A percentile compares a stretch with the other conserved stretches of the same genome.
phyloP scores from a whole-genome alignment of 2,888 invertebrate genomes.

The Dryobota labecula region DNA sequence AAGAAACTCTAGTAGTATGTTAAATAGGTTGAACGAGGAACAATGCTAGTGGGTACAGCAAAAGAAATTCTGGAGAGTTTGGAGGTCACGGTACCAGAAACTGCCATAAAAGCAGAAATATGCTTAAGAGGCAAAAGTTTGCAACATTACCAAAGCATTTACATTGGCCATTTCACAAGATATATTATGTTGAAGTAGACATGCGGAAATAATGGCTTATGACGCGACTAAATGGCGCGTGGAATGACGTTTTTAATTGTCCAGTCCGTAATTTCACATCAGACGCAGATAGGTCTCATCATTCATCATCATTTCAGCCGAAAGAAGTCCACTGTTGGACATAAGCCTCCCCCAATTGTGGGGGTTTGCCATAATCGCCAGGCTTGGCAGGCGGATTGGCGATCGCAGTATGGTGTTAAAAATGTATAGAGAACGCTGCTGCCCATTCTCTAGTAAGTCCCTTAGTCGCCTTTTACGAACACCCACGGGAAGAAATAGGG shows the following conservation, averaged over 20 bases:
- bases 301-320: too few relatives aligned
- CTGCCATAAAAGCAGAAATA: not conserved
- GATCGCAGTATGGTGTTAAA: too few relatives aligned
- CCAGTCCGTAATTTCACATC: conserved; percentile 4
- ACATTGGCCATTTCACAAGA: not conserved
- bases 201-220: conserved; percentile 15
- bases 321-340: too few relatives aligned
- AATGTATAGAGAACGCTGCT: too few relatives aligned
- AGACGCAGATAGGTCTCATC: too few relatives aligned
- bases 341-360: too few relatives aligned
- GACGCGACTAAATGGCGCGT: conserved; percentile 15
- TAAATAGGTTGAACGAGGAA: not conserved
- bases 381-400: too few relatives aligned
- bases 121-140: not conserved
- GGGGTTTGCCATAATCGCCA: too few relatives aligned
- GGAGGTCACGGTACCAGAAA: not conserved
- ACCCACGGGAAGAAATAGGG: too few relatives aligned
- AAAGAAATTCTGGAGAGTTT: not conserved
- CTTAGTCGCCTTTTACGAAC: too few relatives aligned
- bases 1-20: conserved; percentile 1
- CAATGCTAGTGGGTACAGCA: not conserved
- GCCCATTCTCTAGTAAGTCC: too few relatives aligned
- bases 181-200: conserved; percentile 20
- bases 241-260: not conserved
- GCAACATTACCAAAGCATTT: not conserved